Conservation (phyloP, 2,888 invertebrate genomes). For the Spisula subtruncata region DNA sequence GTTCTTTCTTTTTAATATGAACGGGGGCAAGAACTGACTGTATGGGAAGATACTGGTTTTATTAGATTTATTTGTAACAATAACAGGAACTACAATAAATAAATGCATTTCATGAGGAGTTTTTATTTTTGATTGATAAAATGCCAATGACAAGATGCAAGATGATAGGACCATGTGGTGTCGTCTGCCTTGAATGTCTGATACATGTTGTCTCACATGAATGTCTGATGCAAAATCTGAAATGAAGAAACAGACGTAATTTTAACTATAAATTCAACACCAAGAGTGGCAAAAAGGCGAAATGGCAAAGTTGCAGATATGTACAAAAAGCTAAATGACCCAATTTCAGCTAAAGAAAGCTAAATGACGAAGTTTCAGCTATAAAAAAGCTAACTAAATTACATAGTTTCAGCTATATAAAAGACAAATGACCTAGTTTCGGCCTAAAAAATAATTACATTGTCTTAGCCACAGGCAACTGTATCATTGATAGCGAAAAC, state of each 20-base stretch:
- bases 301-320: too few relatives aligned
- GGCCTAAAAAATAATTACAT: too few relatives aligned
- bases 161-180: not conserved
- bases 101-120: constrained; percentile 19
- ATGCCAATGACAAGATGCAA: constrained; percentile 14
- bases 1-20: not conserved
- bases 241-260: not conserved
- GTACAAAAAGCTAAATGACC: too few relatives aligned
- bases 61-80: constrained; percentile 25
- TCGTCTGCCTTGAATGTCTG: not conserved
- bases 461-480: too few relatives aligned
- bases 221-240: not conserved
- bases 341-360: too few relatives aligned
- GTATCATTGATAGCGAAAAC: too few relatives aligned
- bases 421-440: too few relatives aligned
- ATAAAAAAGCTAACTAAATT: too few relatives aligned
- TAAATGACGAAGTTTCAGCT: too few relatives aligned
- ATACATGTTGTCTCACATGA: not conserved
- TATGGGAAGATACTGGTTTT: constrained; percentile 32
- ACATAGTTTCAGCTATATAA: too few relatives aligned
- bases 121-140: not conserved
- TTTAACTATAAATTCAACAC: too few relatives aligned
- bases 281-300: too few relatives aligned
- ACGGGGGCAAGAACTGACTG: not conserved
- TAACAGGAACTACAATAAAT: constrained; percentile 35